A percentile compares a stretch with the other conserved stretches of the same genome.
Evolutionary conservation across 2,888 invertebrate genomes (phyloP).

Genomic region (Tinea semifulvella): DNA sequence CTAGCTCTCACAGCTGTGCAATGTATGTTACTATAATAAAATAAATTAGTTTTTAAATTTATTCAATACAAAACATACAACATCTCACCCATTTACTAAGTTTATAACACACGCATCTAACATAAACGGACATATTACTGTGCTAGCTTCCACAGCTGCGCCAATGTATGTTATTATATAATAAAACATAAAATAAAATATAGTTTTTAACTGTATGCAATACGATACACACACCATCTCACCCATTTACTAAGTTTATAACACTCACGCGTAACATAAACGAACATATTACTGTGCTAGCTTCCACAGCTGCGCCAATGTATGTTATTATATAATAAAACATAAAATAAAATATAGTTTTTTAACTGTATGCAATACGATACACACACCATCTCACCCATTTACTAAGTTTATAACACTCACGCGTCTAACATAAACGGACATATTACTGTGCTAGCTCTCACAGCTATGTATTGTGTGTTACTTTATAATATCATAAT

Average conservation of each 20-base stretch:
- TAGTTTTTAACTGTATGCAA: no score
- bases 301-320: neutral
- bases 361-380: conserved; percentile 50
- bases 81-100: no score
- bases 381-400: conserved; percentile 60
- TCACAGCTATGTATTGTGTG: conserved; percentile 1
- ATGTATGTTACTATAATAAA: no score
- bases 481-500: no score
- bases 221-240: no score
- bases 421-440: conserved; percentile 28
- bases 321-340: no score
- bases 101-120: no score
- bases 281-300: conserved; percentile 17
- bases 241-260: no score
- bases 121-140: conserved; percentile 20
- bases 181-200: no score
- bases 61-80: no score
- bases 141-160: neutral
- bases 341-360: no score
- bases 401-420: conserved; percentile 60
- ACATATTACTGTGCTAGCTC: conserved; percentile 17
- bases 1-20: neutral
- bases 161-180: conserved; percentile 7
- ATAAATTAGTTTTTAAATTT: no score
- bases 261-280: conserved; percentile 26